Evolutionary conservation across 2,113 vertebrate genomes (phyloP).

Genomic region (Larimichthys crocea): DNA sequence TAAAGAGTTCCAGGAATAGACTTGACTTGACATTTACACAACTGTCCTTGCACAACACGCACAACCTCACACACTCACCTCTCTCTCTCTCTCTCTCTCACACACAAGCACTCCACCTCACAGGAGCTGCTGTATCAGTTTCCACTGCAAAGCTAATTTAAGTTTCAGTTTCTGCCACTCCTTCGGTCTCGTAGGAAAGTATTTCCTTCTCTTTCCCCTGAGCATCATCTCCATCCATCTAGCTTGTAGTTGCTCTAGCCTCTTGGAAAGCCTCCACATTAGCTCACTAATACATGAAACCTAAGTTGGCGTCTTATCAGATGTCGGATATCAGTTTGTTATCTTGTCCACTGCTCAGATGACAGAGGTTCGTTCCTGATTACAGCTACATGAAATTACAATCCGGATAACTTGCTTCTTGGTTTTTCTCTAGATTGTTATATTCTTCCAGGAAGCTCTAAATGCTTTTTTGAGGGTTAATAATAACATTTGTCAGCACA

Average conservation of each 20-base stretch:
- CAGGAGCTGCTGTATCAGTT: slow-evolving; percentile 37
- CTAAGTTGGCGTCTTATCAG: background rate
- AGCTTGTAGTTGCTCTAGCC: background rate
- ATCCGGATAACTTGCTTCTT: too few relatives aligned
- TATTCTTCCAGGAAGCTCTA: background rate
- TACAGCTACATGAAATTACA: background rate
- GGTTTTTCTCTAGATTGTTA: background rate
- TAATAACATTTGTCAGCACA: background rate
- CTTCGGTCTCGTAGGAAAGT: slow-evolving; percentile 36
- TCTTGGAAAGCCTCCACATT: background rate
- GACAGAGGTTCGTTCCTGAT: background rate
- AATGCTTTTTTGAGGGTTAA: background rate
- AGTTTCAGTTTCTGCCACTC: slow-evolving; percentile 8
- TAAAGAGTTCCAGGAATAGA: slow-evolving; percentile 12
- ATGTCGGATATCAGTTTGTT: background rate
- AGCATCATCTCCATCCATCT: slow-evolving; percentile 10
- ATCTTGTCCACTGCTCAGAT: background rate
- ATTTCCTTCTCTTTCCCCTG: background rate
- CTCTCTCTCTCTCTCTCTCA: background rate
- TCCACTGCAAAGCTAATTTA: slow-evolving; percentile 22
- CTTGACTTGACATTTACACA: background rate
- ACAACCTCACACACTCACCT: background rate
- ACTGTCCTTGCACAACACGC: slow-evolving; percentile 3
- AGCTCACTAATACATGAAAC: background rate
- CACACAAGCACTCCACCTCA: background rate